A percentile compares a stretch with the other conserved stretches of the same genome.
phyloP scores from a whole-genome alignment of 2,113 vertebrate species.

The Brevimyrus niger region DNA sequence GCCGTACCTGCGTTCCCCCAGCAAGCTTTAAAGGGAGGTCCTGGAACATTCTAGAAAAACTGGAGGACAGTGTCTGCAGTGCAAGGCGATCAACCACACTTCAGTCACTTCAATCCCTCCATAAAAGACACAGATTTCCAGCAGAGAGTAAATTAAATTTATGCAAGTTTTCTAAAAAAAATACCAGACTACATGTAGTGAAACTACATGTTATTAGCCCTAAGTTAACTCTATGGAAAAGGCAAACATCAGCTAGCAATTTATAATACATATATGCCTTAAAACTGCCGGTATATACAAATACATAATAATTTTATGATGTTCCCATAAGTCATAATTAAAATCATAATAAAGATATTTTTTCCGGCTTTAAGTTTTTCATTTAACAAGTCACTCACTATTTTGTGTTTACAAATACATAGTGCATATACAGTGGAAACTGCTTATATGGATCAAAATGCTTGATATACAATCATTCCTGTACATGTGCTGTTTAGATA shows the following conservation, averaged over 20 bases:
- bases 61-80: not conserved
- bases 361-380: not conserved
- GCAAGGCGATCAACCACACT: not conserved
- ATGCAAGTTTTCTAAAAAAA: not conserved
- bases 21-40: not conserved
- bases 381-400: not conserved
- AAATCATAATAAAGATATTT: not conserved
- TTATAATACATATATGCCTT: not conserved
- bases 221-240: not conserved
- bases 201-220: not conserved
- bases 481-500: no score
- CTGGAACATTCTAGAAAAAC: not conserved
- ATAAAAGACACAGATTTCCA: not conserved
- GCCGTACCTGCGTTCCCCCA: not conserved
- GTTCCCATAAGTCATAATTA: not conserved
- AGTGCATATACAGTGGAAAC: no score
- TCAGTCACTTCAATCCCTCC: not conserved
- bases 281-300: not conserved
- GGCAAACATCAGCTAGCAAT: not conserved
- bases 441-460: not conserved
- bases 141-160: not conserved
- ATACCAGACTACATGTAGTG: not conserved
- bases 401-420: not conserved
- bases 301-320: not conserved
- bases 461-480: no score